phyloP scores from a whole-genome alignment of 2,113 vertebrate genomes.

The Ceratotherium simum region DNA sequence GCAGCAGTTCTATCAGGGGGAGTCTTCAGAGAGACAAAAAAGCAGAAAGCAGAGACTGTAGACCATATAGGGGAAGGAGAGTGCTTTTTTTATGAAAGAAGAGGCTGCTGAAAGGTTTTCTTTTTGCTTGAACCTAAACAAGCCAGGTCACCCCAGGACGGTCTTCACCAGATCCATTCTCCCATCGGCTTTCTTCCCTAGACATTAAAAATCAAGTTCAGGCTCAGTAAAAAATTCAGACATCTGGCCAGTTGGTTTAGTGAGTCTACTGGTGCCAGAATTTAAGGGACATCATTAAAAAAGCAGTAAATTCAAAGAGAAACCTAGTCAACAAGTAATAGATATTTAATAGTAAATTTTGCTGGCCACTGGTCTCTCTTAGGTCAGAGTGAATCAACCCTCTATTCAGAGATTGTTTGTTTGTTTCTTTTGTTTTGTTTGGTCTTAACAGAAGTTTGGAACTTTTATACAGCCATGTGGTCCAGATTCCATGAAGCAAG shows the following conservation, averaged over 20 bases:
- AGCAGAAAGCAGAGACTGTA: background rate
- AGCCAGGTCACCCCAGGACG: background rate
- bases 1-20: background rate
- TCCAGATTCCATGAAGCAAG: background rate
- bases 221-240: background rate
- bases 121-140: background rate
- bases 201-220: background rate
- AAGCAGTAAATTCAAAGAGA: background rate
- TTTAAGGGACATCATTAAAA: background rate
- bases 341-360: background rate
- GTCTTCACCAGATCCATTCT: background rate
- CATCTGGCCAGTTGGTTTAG: background rate
- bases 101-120: background rate
- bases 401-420: background rate
- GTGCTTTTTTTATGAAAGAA: background rate
- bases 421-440: background rate
- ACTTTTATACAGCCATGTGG: background rate
- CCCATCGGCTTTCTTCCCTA: background rate
- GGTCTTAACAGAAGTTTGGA: slow-evolving; percentile 4
- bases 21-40: background rate
- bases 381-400: background rate
- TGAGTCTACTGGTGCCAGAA: background rate
- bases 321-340: background rate
- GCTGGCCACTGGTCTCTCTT: background rate
- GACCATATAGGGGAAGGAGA: background rate